Base-by-base conservation (phyloP, 2,797 vertebrate genomes). In the Urocyon cinereoargenteus region DNA sequence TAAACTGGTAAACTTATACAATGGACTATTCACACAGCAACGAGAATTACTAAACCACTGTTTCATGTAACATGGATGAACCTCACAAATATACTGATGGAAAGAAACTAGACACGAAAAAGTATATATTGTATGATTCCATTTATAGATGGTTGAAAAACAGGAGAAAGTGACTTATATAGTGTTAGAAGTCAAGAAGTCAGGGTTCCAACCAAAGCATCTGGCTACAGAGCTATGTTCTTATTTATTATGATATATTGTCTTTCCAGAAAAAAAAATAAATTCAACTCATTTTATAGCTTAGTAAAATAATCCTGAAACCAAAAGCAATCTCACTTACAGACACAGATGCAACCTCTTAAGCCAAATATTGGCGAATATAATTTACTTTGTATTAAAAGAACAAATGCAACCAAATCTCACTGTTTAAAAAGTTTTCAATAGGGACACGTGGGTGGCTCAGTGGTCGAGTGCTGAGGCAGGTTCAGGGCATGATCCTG, bases 261-360 rank as follows among this genome's bases (percentile, higher is more conserved):
- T 88, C 55, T 75, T 75, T 61, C 55, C 18, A 53, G 61, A 79
- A 53, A 79, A 73, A 61, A 31, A 6, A 40, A 79, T 64, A 55
- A 66, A 19, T 64, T 22, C 61, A 90, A 90, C 18, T 90, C 34
- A 16, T 79, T 78, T 90, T 79, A 90, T 40, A 90, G 66, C n/a
- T 78, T 79, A 66, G 28, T 53, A 70, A 86, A 86, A 86, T 70
- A 90, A 66, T 88, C 70, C 86, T 88, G n/a, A 40, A 55, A 90
- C 75, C 61, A 79, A 90, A 90, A 89, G 31, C 31, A 51, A 14
- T 18, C 19, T 88, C 28, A 61, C 40, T 49, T 88, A 75, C 45
- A 19, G 72, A 75, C 86, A 75, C 2, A 88, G 68, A 75, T 24
- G 14, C 22, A 88, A 75, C 28, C n/a, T 18, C 57, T 61, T 75